phyloP scores from a whole-genome alignment of 2,797 vertebrate genomes.

The Lithobates sylvaticus region DNA sequence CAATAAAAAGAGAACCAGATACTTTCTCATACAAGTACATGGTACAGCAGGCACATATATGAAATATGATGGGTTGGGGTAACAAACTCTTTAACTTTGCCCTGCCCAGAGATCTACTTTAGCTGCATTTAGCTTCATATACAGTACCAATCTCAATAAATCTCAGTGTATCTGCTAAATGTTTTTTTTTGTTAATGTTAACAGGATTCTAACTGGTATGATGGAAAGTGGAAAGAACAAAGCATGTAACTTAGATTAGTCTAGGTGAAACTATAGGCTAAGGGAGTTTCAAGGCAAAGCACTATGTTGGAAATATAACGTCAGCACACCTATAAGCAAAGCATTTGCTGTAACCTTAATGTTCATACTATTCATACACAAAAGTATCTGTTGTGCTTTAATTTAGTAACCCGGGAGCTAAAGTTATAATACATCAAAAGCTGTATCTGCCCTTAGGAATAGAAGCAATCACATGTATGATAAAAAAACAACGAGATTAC shows the following conservation, averaged over 20 bases:
- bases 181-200: background rate
- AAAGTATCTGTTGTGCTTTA: background rate
- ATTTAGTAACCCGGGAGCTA: background rate
- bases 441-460: constrained; percentile 9
- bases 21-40: too few relatives aligned
- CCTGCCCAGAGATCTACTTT: too few relatives aligned
- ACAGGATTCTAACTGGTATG: background rate
- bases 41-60: too few relatives aligned
- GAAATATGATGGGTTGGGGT: too few relatives aligned
- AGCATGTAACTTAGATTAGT: background rate
- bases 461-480: background rate
- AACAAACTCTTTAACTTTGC: too few relatives aligned
- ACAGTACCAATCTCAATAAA: too few relatives aligned
- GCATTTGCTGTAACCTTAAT: background rate
- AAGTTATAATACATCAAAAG: constrained; percentile 1
- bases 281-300: background rate
- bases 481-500: background rate
- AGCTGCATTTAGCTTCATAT: too few relatives aligned
- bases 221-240: background rate
- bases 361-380: background rate
- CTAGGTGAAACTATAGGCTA: background rate
- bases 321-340: background rate
- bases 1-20: too few relatives aligned
- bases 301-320: background rate
- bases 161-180: background rate